These are phyloP conservation scores for Cremastinae sp. DNA, from an alignment of 2,888 invertebrate species.

Conservation along the genomic window DNA sequence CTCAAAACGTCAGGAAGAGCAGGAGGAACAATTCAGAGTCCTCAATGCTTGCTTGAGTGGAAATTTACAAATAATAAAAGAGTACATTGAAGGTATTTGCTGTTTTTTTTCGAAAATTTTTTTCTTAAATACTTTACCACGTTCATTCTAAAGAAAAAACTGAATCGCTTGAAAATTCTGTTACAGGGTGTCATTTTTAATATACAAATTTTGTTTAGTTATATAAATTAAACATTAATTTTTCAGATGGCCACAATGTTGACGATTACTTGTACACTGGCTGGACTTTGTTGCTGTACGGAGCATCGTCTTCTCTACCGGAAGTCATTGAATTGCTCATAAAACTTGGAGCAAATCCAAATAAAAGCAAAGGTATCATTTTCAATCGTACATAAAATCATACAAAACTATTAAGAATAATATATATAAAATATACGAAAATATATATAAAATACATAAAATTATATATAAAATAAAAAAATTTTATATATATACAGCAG, in stretches of 20 bases:
- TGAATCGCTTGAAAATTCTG: too few relatives aligned
- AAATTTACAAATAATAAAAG: constrained; percentile 64
- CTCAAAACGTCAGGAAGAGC: constrained; percentile 52
- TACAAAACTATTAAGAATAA: too few relatives aligned
- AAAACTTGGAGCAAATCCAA: constrained; percentile 83
- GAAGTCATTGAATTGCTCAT: constrained; percentile 82
- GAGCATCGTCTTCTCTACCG: constrained; percentile 83
- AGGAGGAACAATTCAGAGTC: constrained; percentile 60
- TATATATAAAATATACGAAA: too few relatives aligned
- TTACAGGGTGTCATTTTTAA: too few relatives aligned
- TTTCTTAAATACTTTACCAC: background rate
- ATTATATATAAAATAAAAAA: too few relatives aligned
- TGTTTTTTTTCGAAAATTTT: background rate
- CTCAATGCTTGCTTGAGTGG: constrained; percentile 72
- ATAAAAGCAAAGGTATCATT: constrained; percentile 76
- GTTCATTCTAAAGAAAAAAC: too few relatives aligned
- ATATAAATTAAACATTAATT: too few relatives aligned
- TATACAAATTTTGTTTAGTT: too few relatives aligned
- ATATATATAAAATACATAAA: too few relatives aligned
- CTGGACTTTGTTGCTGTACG: constrained; percentile 85
- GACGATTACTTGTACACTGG: constrained; percentile 81
- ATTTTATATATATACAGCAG: too few relatives aligned
- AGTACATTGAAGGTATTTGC: constrained; percentile 70
- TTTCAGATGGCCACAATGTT: constrained; percentile 72
- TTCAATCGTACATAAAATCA: too few relatives aligned